These are phyloP conservation scores for Esox lucius DNA, from an alignment of 2,797 vertebrate species.

Conservation along the genomic window DNA sequence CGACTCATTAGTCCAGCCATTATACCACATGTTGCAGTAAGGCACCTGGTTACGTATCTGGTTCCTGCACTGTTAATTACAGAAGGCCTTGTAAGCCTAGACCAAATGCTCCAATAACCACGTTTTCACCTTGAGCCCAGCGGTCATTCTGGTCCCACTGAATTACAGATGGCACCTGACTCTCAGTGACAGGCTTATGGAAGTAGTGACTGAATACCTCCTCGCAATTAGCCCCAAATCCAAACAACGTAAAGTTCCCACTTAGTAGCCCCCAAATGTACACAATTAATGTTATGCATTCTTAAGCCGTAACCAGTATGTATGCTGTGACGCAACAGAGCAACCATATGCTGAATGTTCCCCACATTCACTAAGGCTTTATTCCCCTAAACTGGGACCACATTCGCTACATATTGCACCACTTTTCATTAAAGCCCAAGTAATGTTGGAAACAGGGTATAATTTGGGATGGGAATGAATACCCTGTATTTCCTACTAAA, in stretches of 20 bases:
- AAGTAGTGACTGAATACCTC: background rate
- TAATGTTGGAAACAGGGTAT: conserved; percentile 73
- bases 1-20: conserved; percentile 59
- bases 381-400: background rate
- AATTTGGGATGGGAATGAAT: conserved; percentile 63
- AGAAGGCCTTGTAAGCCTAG: background rate
- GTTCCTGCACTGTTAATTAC: background rate
- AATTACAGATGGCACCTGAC: background rate
- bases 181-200: background rate
- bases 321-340: background rate
- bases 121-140: background rate
- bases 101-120: no score
- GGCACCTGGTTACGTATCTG: background rate
- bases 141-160: background rate
- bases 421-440: conserved; percentile 63
- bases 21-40: conserved; percentile 60
- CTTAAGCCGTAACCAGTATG: background rate
- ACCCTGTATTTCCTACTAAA: conserved; percentile 35
- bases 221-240: background rate
- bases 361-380: background rate
- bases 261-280: background rate
- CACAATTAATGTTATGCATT: background rate
- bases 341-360: background rate
- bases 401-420: background rate
- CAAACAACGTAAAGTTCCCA: background rate